Evolutionary conservation across 2,797 vertebrate species (phyloP).

Genomic region (Enteromius anoplus): DNA sequence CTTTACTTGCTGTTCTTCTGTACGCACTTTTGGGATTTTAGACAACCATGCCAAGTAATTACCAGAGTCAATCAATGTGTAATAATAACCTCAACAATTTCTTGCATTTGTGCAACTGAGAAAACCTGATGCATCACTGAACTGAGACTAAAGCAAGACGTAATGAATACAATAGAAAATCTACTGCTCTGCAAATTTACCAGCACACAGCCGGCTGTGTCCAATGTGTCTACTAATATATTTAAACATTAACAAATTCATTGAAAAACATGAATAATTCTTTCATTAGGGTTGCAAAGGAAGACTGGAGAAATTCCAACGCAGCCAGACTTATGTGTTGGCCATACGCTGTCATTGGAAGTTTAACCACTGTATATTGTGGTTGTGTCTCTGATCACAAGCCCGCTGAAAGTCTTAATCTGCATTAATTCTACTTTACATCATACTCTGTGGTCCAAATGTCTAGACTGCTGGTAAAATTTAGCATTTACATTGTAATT

Average conservation of each 20-base stretch:
- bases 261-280: not conserved
- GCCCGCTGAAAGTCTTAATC: not conserved
- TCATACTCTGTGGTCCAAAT: not conserved
- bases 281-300: not conserved
- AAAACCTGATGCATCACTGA: constrained; percentile 22
- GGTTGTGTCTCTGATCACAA: not conserved
- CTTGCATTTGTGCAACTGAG: constrained; percentile 9
- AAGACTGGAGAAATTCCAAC: not conserved
- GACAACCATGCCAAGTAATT: constrained; percentile 32
- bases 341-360: not conserved
- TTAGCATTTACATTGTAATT: too few relatives aligned
- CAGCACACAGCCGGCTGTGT: not conserved
- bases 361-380: not conserved
- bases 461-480: not conserved
- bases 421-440: not conserved
- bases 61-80: constrained; percentile 22
- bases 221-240: not conserved
- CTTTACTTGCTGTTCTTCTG: not conserved
- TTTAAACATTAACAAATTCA: not conserved
- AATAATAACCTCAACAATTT: constrained; percentile 24
- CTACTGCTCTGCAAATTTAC: not conserved
- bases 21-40: constrained; percentile 12
- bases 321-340: not conserved
- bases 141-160: constrained; percentile 27
- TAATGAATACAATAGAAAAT: constrained; percentile 19